Evolutionary conservation across 1,140 invertebrate genomes (phyloP), one percentile per base, ranked within the genome.

Genomic region (Diorhabda sublineata): DNA sequence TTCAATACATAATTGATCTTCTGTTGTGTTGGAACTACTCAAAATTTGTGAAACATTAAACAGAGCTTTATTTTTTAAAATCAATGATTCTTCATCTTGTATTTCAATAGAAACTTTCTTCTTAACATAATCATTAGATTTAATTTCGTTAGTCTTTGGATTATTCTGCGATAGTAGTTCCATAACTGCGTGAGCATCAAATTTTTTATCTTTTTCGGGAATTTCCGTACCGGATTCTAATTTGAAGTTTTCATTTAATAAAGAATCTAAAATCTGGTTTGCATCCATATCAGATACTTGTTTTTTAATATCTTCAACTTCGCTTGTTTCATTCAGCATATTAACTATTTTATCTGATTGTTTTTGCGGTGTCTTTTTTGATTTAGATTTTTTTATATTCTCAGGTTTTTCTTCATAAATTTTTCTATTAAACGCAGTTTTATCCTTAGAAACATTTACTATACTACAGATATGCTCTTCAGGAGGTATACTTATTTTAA

Each of bases 21-120:
- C 61, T 66, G 43, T 42, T 42, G 57, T 47, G 42, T 73, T 58
- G 6, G 43, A 6, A 9, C 68, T 52, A 42, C 42, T 11, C 2
- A 77, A 42, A 11, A 73, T 47, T 69, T 71, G 73, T 52, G 77
- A 64, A 9, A 76, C 59, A 58, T 64, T 73, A 6, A 74, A 64
- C 9, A 76, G 45, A 4, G 69, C 74, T 58, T 69, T 72, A 66
- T 77, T 76, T 74, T 71, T 78, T 52, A 26, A 26, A 26, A 42
- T 61, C 59, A 74, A 73, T n/a, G 70, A 66, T 11, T 65, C 45
- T 44, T 43, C 60, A n/a, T 7, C 7, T 58, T 67, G 4, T 4
- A 64, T 4, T 4, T 41, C 52, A 26, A 26, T 62, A 52, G 41
- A 8, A 66, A 62, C n/a, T 41, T 58, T 64, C 5, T 71, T 68